Conservation (phyloP, 1,140 invertebrate species). For the Cyclargus thomasi region DNA sequence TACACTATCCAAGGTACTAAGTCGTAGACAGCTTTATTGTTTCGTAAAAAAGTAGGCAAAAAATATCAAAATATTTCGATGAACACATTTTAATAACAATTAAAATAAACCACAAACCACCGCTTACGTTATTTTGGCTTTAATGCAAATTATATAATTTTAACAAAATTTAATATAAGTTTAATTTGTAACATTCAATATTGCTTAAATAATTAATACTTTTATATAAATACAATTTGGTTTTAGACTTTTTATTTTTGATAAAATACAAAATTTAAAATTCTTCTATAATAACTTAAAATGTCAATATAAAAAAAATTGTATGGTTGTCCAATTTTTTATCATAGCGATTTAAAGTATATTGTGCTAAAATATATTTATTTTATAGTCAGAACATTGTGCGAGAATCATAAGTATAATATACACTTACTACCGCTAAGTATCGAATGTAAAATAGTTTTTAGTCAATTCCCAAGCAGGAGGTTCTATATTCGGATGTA, state of each 20-base stretch:
- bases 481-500: too few species aligned
- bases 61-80: neutral
- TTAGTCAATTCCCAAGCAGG: too few species aligned
- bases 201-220: conserved; percentile 4
- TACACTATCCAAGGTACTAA: conserved; percentile 46
- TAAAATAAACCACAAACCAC: neutral
- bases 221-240: neutral
- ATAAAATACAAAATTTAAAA: neutral
- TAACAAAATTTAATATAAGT: too few species aligned
- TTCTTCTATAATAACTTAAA: neutral
- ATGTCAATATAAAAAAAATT: neutral
- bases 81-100: neutral
- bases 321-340: neutral
- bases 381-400: neutral
- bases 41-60: neutral
- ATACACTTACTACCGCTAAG: conserved; percentile 15
- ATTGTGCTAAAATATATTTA: neutral
- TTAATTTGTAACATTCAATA: neutral
- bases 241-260: neutral
- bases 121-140: neutral
- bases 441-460: conserved; percentile 25
- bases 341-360: neutral
- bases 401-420: neutral
- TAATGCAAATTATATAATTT: neutral
- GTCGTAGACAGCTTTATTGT: neutral